Percentiles rank a stretch among this genome's conserved stretches.
Conservation (phyloP, 2,797 vertebrate genomes). For the Argentina silus region DNA sequence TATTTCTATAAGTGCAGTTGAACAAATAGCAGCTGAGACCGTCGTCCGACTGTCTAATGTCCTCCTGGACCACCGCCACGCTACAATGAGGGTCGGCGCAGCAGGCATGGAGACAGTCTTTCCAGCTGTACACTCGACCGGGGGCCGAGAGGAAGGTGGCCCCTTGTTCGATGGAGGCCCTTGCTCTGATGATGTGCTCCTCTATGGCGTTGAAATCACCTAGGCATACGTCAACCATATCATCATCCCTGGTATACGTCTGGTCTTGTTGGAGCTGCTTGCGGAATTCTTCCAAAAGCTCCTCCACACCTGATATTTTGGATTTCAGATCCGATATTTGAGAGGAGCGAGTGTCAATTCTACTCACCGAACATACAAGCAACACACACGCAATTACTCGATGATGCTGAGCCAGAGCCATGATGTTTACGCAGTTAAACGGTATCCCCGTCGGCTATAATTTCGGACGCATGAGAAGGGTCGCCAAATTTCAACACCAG, state of each 20-base stretch:
- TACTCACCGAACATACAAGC: background rate
- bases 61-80: constrained; percentile 86
- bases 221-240: constrained; percentile 68
- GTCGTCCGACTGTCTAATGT: constrained; percentile 62
- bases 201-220: constrained; percentile 76
- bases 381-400: constrained; percentile 37
- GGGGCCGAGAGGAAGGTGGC: constrained; percentile 88
- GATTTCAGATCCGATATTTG: constrained; percentile 79
- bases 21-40: constrained; percentile 87
- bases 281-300: constrained; percentile 89
- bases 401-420: constrained; percentile 65
- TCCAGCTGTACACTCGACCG: constrained; percentile 77
- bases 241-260: constrained; percentile 54
- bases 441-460: constrained; percentile 36
- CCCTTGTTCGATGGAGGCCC: constrained; percentile 89
- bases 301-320: constrained; percentile 86
- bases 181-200: constrained; percentile 90
- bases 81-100: constrained; percentile 88
- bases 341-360: constrained; percentile 49
- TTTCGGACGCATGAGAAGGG: constrained; percentile 28
- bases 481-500: background rate
- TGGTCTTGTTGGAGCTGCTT: constrained; percentile 88
- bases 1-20: constrained; percentile 85
- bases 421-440: constrained; percentile 56
- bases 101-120: constrained; percentile 89